Evolutionary conservation across 2,113 vertebrate genomes (phyloP).

Genomic region (Atrichornis clamosus): DNA sequence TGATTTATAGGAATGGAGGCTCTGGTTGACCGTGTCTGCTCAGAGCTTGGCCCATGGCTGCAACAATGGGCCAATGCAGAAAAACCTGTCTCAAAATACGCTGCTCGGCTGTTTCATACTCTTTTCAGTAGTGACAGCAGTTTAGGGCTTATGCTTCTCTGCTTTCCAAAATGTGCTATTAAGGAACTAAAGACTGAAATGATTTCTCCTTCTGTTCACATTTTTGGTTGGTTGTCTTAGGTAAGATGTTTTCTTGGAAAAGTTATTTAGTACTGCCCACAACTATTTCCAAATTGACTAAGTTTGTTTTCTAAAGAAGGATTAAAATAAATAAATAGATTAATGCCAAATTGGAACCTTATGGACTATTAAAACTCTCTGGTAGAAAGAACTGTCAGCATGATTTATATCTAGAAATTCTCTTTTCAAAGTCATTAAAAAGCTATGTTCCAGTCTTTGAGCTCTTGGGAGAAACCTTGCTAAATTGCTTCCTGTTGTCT

Average conservation of each 20-base stretch:
- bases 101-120: background rate
- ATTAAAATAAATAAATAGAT: background rate
- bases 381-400: slow-evolving; percentile 56
- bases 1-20: background rate
- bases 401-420: slow-evolving; percentile 65
- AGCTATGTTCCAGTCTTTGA: slow-evolving; percentile 44
- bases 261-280: background rate
- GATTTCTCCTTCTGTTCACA: background rate
- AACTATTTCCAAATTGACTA: slow-evolving; percentile 19
- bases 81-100: background rate
- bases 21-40: background rate
- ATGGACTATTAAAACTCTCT: slow-evolving; percentile 45
- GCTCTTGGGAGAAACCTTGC: slow-evolving; percentile 24
- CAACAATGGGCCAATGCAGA: background rate
- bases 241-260: slow-evolving; percentile 16
- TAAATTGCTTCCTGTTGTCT: slow-evolving; percentile 59
- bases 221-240: background rate
- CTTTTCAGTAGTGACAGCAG: background rate
- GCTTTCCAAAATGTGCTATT: background rate
- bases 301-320: slow-evolving; percentile 24
- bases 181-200: background rate
- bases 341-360: slow-evolving; percentile 58
- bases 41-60: background rate
- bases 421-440: slow-evolving; percentile 55
- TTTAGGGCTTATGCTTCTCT: background rate